A percentile compares a stretch with the other conserved stretches of the same genome.
Evolutionary conservation across 2,888 invertebrate genomes (phyloP).

Genomic region (Drosophila trichaetosa): DNA sequence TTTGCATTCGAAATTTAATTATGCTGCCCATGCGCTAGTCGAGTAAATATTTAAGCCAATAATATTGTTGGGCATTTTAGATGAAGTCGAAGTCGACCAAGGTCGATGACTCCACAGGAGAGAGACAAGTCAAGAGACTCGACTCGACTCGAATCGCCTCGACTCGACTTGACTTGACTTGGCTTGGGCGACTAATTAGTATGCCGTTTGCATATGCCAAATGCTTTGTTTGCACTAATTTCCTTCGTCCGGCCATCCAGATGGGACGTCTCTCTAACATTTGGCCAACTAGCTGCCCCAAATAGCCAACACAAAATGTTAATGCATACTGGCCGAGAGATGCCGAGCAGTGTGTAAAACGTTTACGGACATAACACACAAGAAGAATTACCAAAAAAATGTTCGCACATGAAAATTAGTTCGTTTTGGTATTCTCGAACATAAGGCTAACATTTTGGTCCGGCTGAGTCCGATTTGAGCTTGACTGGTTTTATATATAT

Average conservation of each 20-base stretch:
- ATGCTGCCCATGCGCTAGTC: slow-evolving; percentile 36
- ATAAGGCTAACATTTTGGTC: slow-evolving; percentile 1
- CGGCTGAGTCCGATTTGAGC: slow-evolving; percentile 8
- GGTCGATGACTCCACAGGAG: slow-evolving; percentile 36
- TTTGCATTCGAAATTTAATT: slow-evolving; percentile 60
- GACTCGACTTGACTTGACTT: slow-evolving; percentile 2
- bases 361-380: not conserved
- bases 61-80: slow-evolving; percentile 49
- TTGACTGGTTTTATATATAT: slow-evolving; percentile 33
- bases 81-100: slow-evolving; percentile 27
- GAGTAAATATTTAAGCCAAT: slow-evolving; percentile 66
- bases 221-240: slow-evolving; percentile 77
- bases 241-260: slow-evolving; percentile 24
- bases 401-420: not conserved
- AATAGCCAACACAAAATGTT: slow-evolving; percentile 39
- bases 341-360: not conserved
- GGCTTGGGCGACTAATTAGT: slow-evolving; percentile 56
- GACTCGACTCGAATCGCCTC: slow-evolving; percentile 2
- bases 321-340: not conserved
- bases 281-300: slow-evolving; percentile 32
- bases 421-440: not conserved
- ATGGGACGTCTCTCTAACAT: slow-evolving; percentile 34
- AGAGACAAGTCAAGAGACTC: slow-evolving; percentile 16
- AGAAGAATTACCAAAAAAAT: not conserved
- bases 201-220: slow-evolving; percentile 69